Evolutionary conservation across 2,113 vertebrate genomes (phyloP).

Genomic region (Notarius lentiginosus): DNA sequence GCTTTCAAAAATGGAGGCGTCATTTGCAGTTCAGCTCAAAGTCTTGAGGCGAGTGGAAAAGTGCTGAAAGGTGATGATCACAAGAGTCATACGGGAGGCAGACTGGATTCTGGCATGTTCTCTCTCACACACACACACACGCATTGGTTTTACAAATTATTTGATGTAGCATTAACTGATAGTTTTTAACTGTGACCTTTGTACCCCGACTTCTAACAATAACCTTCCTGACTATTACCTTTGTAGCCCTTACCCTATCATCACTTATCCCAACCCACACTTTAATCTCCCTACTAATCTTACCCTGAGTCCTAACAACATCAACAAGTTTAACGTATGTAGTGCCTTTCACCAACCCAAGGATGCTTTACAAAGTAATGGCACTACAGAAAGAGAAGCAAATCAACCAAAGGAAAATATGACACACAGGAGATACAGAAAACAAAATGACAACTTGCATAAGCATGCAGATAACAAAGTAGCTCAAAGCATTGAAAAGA

Average conservation of each 20-base stretch:
- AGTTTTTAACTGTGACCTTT: not conserved
- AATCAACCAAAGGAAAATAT: no score
- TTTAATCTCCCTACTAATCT: not conserved
- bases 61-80: constrained; percentile 34
- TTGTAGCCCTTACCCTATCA: not conserved
- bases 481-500: no score
- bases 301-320: not conserved
- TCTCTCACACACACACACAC: not conserved
- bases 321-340: no score
- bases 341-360: no score
- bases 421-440: no score
- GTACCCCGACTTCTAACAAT: not conserved
- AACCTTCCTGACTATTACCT: not conserved
- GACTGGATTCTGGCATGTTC: constrained; percentile 10
- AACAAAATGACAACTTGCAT: no score
- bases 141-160: not conserved
- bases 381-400: no score
- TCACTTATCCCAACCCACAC: not conserved
- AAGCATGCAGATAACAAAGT: no score
- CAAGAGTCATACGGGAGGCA: constrained; percentile 23
- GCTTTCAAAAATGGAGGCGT: not conserved
- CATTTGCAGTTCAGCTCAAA: constrained; percentile 20
- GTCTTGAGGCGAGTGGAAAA: constrained; percentile 20
- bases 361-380: no score
- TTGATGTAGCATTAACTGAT: not conserved